phyloP scores from a whole-genome alignment of 2,797 vertebrate species.

The Vespertilio murinus region DNA sequence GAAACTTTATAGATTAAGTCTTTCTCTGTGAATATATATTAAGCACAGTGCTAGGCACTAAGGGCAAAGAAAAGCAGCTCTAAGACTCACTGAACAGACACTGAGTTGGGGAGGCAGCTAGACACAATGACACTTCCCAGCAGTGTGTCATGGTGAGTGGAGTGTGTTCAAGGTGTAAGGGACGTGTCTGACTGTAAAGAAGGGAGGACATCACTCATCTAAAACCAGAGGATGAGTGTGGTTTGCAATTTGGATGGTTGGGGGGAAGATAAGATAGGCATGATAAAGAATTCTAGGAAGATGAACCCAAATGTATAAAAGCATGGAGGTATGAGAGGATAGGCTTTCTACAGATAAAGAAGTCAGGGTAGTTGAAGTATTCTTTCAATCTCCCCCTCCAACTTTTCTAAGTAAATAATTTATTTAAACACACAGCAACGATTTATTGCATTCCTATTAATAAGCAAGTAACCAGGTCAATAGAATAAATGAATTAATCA shows the following conservation, averaged over 20 bases:
- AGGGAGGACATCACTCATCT: background rate
- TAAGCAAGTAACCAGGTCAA: background rate
- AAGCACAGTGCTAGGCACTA: background rate
- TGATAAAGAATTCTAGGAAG: background rate
- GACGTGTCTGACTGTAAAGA: background rate
- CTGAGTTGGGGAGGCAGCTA: background rate
- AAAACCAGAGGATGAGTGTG: background rate
- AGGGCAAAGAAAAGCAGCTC: background rate
- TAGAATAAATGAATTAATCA: background rate
- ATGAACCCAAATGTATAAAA: background rate
- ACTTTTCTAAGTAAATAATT: background rate
- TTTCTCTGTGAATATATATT: background rate
- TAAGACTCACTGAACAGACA: background rate
- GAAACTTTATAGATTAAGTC: background rate
- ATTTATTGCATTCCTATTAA: background rate
- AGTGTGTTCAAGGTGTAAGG: background rate
- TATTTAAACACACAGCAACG: background rate
- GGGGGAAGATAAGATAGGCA: background rate
- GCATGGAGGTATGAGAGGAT: background rate
- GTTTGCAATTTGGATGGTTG: background rate
- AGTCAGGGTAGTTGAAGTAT: background rate
- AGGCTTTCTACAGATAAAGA: background rate
- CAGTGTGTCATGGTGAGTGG: accelerated
- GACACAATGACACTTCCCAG: background rate
- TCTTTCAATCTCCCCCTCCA: background rate